phyloP scores from a whole-genome alignment of 2,113 vertebrate species.

The Narcine bancroftii region DNA sequence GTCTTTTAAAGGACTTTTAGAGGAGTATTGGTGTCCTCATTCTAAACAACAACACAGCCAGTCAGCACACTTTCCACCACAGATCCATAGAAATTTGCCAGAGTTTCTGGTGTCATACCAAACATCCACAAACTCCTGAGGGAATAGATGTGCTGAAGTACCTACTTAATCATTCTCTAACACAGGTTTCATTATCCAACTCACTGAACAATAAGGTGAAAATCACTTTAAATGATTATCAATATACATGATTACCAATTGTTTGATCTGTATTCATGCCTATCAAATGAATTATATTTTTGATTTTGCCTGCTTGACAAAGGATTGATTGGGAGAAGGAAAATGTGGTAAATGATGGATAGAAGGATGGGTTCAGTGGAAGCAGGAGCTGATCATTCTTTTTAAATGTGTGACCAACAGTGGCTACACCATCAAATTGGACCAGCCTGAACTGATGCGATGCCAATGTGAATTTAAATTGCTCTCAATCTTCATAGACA shows the following conservation, averaged over 20 bases:
- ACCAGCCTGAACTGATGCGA: neutral
- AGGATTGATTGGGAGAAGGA: neutral
- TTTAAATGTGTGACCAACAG: neutral
- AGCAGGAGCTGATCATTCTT: neutral
- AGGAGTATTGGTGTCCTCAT: no score
- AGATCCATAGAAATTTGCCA: no score
- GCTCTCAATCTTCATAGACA: neutral
- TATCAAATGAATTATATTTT: neutral
- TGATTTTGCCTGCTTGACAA: neutral
- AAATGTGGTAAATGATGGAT: neutral
- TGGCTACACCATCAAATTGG: neutral
- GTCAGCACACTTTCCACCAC: no score
- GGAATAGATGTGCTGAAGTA: no score
- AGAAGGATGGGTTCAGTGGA: neutral
- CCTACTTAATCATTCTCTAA: neutral
- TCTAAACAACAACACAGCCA: no score
- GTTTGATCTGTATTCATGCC: neutral
- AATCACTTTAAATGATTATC: neutral
- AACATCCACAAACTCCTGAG: no score
- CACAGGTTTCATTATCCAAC: neutral
- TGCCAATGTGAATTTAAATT: neutral
- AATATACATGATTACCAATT: neutral
- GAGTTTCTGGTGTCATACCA: no score
- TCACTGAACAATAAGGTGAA: neutral
- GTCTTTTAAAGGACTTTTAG: no score